Evolutionary conservation across 2,888 invertebrate species (phyloP), one percentile per base, ranked within the genome.

Genomic region (Ectemnius cavifrons): DNA sequence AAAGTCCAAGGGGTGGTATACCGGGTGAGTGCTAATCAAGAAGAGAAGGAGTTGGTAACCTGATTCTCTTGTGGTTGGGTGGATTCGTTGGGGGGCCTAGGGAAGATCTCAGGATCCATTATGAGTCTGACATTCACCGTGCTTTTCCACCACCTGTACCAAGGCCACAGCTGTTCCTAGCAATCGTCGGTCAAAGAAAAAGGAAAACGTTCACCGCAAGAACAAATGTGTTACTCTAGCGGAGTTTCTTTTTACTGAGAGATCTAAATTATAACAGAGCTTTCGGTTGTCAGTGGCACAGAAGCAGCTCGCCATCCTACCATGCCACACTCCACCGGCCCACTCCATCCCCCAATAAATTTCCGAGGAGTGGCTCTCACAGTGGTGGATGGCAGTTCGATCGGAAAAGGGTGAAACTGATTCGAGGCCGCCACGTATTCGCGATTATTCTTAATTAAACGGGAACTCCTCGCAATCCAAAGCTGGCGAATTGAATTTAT

Each of bases 141-240:
- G 64, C 92, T 93, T 47, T 92, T 92, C 90, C 94, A 92, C 95
- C 95, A 95, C 58, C 93, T 92, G 86, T 94, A 94, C 95, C 95
- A 95, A 84, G 94, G 94, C 16, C 93, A 91, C 82, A 94, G 92
- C 82, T 95, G 94, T 84, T 95, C 94, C 88, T 89, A 84, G 63
- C 81, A 82, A 76, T 18, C 23, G 6, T n/a, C 18, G 20, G 23
- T 52, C 49, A 49, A 61, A 27, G 16, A 63, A 62, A 56, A 16
- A 2, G 47, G 49, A 49, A 63, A 45, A 23, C n/a, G 27, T 11
- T 37, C 37, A 37, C 37, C 37, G 11, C 8, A 11, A 6, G 37
- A 37, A 37, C 37, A 37, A 37, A 37, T 37, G 37, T 37, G 37
- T 37, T 37, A 37, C 6, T 4, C 37, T 37, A 0, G 37, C 8